Conservation (phyloP, 2,888 invertebrate genomes). For the Globia sparganii region DNA sequence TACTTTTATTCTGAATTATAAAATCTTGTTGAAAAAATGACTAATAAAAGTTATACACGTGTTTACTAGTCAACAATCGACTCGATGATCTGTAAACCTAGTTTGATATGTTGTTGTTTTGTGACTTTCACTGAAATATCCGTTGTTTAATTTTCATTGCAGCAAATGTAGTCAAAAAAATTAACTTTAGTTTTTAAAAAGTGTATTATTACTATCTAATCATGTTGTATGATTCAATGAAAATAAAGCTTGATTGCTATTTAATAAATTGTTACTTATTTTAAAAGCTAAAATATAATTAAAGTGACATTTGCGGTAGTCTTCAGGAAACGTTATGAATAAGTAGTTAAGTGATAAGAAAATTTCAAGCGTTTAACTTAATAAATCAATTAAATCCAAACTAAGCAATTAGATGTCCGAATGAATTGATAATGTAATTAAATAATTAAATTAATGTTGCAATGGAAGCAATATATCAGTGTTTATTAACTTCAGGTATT, state of each 20-base stretch:
- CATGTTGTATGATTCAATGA: not conserved
- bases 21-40: too few relatives aligned
- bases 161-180: not conserved
- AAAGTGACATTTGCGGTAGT: not conserved
- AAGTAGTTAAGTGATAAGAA: not conserved
- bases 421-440: constrained; percentile 10
- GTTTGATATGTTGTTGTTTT: not conserved
- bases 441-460: constrained; percentile 28
- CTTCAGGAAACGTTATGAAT: not conserved
- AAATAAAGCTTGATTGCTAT: not conserved
- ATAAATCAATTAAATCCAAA: not conserved
- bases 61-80: not conserved
- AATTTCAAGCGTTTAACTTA: not conserved
- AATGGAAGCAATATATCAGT: constrained; percentile 19
- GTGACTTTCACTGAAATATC: not conserved
- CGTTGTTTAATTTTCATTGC: not conserved
- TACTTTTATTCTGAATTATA: not conserved
- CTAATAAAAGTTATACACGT: not conserved
- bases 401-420: constrained; percentile 14
- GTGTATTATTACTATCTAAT: too few relatives aligned
- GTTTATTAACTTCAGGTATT: constrained; percentile 37
- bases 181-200: not conserved
- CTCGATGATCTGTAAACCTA: not conserved
- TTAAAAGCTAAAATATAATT: not conserved
- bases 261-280: not conserved